phyloP scores from a whole-genome alignment of 2,797 vertebrate genomes.

The Staurois parvus region DNA sequence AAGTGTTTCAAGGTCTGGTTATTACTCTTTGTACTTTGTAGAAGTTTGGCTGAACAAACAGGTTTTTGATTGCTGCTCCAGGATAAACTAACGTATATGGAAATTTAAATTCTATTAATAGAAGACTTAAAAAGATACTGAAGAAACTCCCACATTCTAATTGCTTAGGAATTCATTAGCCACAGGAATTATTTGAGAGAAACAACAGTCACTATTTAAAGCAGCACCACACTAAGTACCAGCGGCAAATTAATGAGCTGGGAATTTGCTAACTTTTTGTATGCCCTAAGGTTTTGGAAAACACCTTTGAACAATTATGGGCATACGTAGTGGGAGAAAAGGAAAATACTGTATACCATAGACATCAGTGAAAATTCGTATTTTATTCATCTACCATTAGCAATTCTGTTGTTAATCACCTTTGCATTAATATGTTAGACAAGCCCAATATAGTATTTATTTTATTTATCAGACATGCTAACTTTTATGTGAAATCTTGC shows the following conservation, averaged over 20 bases:
- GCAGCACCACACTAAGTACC: constrained; percentile 56
- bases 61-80: constrained; percentile 46
- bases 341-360: too few relatives aligned
- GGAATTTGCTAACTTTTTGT: constrained; percentile 30
- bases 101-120: constrained; percentile 58
- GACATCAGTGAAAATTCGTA: too few relatives aligned
- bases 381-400: too few relatives aligned
- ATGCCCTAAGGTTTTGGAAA: neutral
- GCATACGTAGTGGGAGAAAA: too few relatives aligned
- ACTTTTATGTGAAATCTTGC: too few relatives aligned
- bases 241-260: constrained; percentile 46
- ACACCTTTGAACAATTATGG: neutral
- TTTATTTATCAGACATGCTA: too few relatives aligned
- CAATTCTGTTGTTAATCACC: too few relatives aligned
- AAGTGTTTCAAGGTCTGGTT: neutral
- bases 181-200: constrained; percentile 46
- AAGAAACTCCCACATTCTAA: constrained; percentile 58
- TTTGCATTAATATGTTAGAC: too few relatives aligned
- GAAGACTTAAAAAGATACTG: constrained; percentile 16
- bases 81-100: constrained; percentile 49
- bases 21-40: constrained; percentile 9
- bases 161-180: constrained; percentile 60
- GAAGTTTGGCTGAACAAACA: constrained; percentile 34
- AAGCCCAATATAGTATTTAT: too few relatives aligned
- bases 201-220: constrained; percentile 42